Base-by-base conservation (phyloP, 1,140 invertebrate species). In the Adoxophyes honmai region DNA sequence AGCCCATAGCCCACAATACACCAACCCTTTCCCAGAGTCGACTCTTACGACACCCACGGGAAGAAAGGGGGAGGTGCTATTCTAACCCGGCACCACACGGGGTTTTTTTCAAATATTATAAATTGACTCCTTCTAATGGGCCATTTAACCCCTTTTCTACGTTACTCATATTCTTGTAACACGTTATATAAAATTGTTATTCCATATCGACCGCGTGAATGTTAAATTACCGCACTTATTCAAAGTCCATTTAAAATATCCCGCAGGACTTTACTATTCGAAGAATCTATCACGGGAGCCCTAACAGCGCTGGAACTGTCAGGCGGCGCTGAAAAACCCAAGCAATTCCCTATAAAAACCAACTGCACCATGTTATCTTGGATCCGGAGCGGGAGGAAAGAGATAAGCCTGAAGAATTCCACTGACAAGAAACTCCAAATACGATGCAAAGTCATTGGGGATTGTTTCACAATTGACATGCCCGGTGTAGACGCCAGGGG, bases 291-390 rank as follows among this genome's bases (percentile, higher is more conserved):
- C 0, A 73, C 71, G 4, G 70, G 73, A 1, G 59, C 68, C 4
- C 70, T 62, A 55, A 79, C 68, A 0, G 52, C 59, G 0, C 59
- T 88, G 1, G 67, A 80, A 7, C 64, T 88, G 7, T 55, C 21
- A 13, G 78, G 77, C 6, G 81, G 81, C 6, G 39, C 57, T 4
- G 78, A 84, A 0, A 75, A 69, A 42, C 64, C 71, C 0, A 82
- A 77, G 55, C 28, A 51, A 5, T 88, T 88, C 52, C 83, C 85
- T 0, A 84, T 88, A 15, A 88, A 88, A 57, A 83, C 80, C 0
- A 88, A 78, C 28, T 64, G 74, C 39, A 70, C 62, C 42, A 68
- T 62, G 4, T 68, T 88, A 60, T 84, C 80, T 0, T 88, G 80
- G 80, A 74, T 84, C 1, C 60, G 83, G 3, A 37, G 64, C 0